phyloP scores from a whole-genome alignment of 2,797 vertebrate species.

The Helicolenus hilgendorfi region DNA sequence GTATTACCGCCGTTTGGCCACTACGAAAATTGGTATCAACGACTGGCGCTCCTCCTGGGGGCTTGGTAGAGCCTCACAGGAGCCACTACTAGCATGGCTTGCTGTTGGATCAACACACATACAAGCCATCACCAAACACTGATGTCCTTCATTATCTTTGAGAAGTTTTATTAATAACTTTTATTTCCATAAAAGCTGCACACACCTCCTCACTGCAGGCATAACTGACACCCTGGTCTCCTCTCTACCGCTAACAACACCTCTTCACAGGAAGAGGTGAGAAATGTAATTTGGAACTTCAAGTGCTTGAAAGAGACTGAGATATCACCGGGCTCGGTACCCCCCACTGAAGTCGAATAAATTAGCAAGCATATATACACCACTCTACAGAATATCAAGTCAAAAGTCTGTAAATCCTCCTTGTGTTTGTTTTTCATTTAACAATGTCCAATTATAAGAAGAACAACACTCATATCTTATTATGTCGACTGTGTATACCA shows the following conservation, averaged over 20 bases:
- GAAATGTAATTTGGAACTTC: conserved; percentile 64
- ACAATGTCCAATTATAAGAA: conserved; percentile 13
- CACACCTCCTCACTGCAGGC: conserved; percentile 20
- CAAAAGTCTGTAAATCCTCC: neutral
- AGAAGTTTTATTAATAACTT: conserved; percentile 34
- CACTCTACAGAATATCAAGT: conserved; percentile 51
- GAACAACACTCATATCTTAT: conserved; percentile 31
- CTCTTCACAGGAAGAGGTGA: conserved; percentile 58
- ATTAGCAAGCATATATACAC: conserved; percentile 64
- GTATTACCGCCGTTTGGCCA: too few relatives aligned
- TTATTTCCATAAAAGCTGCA: conserved; percentile 46
- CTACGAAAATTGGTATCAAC: too few relatives aligned
- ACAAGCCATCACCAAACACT: neutral
- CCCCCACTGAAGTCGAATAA: conserved; percentile 52
- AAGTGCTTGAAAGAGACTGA: conserved; percentile 78
- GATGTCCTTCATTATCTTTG: conserved; percentile 16
- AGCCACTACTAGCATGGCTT: neutral
- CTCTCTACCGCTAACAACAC: conserved; percentile 33
- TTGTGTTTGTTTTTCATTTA: conserved; percentile 24
- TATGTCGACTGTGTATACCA: neutral
- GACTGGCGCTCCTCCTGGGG: too few relatives aligned
- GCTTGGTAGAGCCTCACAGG: neutral
- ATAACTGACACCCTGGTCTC: conserved; percentile 33
- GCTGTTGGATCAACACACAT: neutral
- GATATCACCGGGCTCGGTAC: conserved; percentile 56